Evolutionary conservation across 2,888 invertebrate genomes (phyloP), one percentile per base, ranked within the genome.

Genomic region (Chaitophorus viminalis): DNA sequence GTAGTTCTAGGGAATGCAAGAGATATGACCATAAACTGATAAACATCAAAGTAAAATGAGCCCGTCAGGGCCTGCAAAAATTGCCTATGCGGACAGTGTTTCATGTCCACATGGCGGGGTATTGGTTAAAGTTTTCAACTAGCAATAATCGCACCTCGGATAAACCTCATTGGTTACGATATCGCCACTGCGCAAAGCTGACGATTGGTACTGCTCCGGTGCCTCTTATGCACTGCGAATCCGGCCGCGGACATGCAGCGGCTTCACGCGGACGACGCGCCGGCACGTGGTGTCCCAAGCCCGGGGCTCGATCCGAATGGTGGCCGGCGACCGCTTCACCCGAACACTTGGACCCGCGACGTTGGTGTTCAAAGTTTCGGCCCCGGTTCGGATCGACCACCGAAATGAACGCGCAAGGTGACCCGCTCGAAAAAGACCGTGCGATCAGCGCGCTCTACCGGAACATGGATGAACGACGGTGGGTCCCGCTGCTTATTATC

Each of bases 101-200:
- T 94, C 95, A 95, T 95, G 94, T 94, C 95, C 94, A 93, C 95
- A 93, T 92, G 95, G 95, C 95, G 95, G 95, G 95, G 95, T 95
- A 96, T 96, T 96, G 96, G 96, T 95, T 95, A 95, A 95, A 96
- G 95, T 96, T 95, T 95, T 95, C 95, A 96, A 96, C 95, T 95
- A 95, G 95, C 95, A 96, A 96, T 95, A 95, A 95, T 91, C 91
- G 91, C 92, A 91, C 91, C 92, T 92, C 92, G 91, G 92, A 90
- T 90, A 90, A 90, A 91, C 92, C 91, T 92, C 92, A 92, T 92
- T 91, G 92, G 91, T 91, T 92, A 92, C 91, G 91, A 91, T 92
- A 92, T 91, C 91, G 92, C 92, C 92, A 91, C 96, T 96, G 96
- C 96, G 96, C 96, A 96, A 95, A 95, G 95, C 94, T 95, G 91